Percentiles rank a stretch among this genome's conserved stretches.
Conservation (phyloP, 2,113 vertebrate species). For the Ranitomeya variabilis region DNA sequence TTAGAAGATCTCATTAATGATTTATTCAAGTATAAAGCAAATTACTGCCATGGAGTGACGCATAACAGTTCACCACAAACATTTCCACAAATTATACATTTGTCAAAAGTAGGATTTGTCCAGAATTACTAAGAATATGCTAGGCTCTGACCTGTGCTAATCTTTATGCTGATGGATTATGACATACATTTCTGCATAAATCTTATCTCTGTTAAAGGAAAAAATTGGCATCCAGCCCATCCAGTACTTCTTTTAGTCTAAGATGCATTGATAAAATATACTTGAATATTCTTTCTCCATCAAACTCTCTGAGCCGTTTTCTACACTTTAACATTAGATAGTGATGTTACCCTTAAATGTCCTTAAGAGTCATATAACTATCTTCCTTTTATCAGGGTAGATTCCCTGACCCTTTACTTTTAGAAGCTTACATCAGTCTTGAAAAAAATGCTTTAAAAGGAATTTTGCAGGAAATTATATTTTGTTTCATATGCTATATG, state of each 20-base stretch:
- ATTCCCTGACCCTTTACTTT: background rate
- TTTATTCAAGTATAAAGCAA: too few relatives aligned
- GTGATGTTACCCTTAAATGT: background rate
- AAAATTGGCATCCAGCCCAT: background rate
- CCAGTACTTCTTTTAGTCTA: background rate
- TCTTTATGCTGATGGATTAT: too few relatives aligned
- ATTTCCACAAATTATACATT: background rate
- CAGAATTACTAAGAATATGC: background rate
- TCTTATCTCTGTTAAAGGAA: background rate
- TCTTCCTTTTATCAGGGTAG: background rate
- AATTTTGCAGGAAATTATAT: background rate
- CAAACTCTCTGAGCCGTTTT: background rate
- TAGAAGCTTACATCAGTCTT: background rate
- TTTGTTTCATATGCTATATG: background rate
- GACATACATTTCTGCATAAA: background rate
- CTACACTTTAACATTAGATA: background rate
- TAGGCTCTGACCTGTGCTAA: too few relatives aligned
- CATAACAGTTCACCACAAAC: too few relatives aligned
- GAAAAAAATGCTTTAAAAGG: background rate
- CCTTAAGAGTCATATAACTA: conserved; percentile 3
- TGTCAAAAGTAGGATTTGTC: background rate
- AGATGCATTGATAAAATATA: background rate
- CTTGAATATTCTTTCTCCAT: background rate
- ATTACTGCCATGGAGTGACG: too few relatives aligned
- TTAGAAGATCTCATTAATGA: too few relatives aligned